Evolutionary conservation across 2,797 vertebrate species (phyloP), one percentile per base, ranked within the genome.

Genomic region (Adrianichthys oophorus): DNA sequence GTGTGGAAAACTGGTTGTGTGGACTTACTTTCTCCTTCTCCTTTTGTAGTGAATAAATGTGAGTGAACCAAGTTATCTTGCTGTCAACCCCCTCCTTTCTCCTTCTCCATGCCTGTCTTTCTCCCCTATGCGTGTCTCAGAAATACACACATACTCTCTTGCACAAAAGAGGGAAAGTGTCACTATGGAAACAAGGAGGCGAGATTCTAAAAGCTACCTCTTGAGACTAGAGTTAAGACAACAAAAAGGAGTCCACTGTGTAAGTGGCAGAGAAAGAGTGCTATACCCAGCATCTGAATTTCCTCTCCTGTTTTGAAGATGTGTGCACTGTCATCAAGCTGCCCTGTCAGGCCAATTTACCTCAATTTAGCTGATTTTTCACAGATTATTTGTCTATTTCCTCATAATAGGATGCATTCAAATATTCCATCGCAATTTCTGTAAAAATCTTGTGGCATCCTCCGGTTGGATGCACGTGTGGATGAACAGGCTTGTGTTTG

Each of bases 161-260:
- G 59, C 85, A 88, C 83, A 91, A 90, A 91, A 80, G 89, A 90
- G 88, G 84, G 78, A 88, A 90, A 91, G 89, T 91, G 92, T 93
- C 91, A 92, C 91, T 92, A 92, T 93, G 92, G 92, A 91, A 93
- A 93, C 92, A 91, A 91, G 87, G 89, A 91, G 89, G 85, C 86
- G 78, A 90, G 91, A 90, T 89, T 92, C 90, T 92, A 88, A 91
- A 93, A 90, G 91, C 90, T 90, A 89, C 89, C 90, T 92, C 91
- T 91, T 85, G 86, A 91, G 89, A 87, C 79, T 76, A 79, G 87
- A 88, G 87, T 88, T 88, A 86, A 89, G 83, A 90, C 87, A 90
- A 91, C 89, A 91, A 87, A 85, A 87, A 83, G 76, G 76, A 89
- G 88, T 90, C 87, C 88, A 85, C 80, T 70, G 79, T 79, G 75